Percentiles rank a stretch among this genome's conserved stretches.
Evolutionary conservation across 2,113 vertebrate genomes (phyloP).

Genomic region (Canis aureus): DNA sequence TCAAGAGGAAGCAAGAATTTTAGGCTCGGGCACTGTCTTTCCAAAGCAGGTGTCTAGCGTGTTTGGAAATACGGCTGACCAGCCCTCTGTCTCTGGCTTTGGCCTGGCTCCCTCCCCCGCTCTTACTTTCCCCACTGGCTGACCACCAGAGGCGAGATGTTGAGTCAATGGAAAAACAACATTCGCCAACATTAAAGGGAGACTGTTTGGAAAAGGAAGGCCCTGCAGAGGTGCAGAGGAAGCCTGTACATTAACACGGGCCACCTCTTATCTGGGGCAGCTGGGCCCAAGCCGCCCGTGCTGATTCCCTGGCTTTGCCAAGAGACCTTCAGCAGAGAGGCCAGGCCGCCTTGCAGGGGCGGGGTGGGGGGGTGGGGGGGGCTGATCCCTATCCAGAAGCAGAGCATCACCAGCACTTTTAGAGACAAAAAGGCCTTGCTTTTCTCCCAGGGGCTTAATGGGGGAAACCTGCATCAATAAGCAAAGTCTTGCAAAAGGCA

Average conservation of each 20-base stretch:
- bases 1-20: constrained; percentile 83
- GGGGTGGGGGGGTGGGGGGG: background rate
- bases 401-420: constrained; percentile 76
- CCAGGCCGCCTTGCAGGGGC: constrained; percentile 87
- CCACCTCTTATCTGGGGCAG: constrained; percentile 95
- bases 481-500: background rate
- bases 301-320: constrained; percentile 88
- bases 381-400: constrained; percentile 80
- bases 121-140: constrained; percentile 80
- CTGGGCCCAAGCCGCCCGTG: constrained; percentile 91
- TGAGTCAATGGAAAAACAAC: constrained; percentile 96
- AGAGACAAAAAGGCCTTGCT: constrained; percentile 77
- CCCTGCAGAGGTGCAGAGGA: constrained; percentile 95
- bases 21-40: constrained; percentile 84
- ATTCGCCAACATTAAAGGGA: constrained; percentile 95
- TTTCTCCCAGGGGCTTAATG: background rate
- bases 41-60: constrained; percentile 90
- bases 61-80: constrained; percentile 80
- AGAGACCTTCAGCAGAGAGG: constrained; percentile 89
- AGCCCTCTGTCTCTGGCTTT: background rate
- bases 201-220: constrained; percentile 97
- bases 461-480: background rate
- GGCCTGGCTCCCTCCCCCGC: constrained; percentile 47
- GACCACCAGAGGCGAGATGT: constrained; percentile 88
- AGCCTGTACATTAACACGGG: constrained; percentile 96